Evolutionary conservation across 1,140 invertebrate genomes (phyloP).

Genomic region (Dinoponera quadriceps): DNA sequence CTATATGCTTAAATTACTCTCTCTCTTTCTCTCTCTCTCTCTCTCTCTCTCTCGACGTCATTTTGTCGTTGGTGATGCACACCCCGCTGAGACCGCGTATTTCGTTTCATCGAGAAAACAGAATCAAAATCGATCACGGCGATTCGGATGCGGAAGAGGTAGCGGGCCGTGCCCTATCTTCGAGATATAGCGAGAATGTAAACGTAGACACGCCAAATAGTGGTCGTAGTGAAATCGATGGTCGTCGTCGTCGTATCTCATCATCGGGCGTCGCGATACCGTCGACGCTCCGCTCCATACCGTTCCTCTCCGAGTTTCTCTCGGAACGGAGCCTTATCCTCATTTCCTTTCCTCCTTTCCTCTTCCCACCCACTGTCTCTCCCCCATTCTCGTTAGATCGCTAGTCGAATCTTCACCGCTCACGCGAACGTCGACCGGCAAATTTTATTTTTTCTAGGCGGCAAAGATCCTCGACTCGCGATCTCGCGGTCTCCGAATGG

Average conservation of each 20-base stretch:
- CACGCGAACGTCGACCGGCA: constrained; percentile 58
- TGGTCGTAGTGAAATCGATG: constrained; percentile 61
- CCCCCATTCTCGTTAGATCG: constrained; percentile 48
- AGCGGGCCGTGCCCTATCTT: constrained; percentile 61
- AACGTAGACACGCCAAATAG: constrained; percentile 61
- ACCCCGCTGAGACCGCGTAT: background rate
- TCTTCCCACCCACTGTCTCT: background rate
- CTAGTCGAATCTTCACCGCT: constrained; percentile 70
- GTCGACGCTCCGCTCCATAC: constrained; percentile 14
- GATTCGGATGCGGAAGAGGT: constrained; percentile 54
- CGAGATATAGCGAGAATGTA: constrained; percentile 56
- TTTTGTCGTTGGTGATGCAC: background rate
- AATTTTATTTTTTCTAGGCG: constrained; percentile 78
- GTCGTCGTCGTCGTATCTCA: constrained; percentile 54
- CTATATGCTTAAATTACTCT: no score
- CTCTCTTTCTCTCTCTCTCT: no score
- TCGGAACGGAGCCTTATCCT: background rate
- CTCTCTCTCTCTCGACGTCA: background rate
- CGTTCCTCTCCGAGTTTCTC: constrained; percentile 20
- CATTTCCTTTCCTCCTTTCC: background rate
- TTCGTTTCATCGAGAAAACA: background rate
- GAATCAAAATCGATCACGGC: constrained; percentile 49
- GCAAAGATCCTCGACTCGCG: constrained; percentile 65
- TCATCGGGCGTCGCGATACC: constrained; percentile 31
- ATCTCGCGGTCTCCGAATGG: constrained; percentile 37